These are phyloP conservation scores for Sciurus niger DNA, from an alignment of 2,113 vertebrate genomes.

Conservation along the genomic window DNA sequence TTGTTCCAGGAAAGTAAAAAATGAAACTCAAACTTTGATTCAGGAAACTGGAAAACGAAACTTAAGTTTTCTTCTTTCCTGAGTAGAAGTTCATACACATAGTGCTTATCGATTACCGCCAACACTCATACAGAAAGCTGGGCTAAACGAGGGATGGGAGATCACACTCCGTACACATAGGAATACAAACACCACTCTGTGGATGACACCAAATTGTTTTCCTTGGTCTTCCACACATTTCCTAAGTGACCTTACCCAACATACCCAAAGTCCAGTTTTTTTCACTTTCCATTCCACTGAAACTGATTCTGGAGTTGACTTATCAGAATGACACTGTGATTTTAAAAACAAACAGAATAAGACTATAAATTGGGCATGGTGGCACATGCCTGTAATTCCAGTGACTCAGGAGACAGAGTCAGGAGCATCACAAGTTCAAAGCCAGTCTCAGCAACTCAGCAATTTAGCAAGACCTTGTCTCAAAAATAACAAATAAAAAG, in stretches of 20 bases:
- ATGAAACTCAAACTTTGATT: slow-evolving; percentile 25
- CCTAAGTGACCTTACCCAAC: slow-evolving; percentile 19
- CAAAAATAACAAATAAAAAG: too few relatives aligned
- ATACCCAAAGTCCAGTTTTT: neutral
- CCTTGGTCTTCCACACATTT: slow-evolving; percentile 18
- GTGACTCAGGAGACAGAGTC: too few relatives aligned
- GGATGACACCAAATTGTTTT: neutral
- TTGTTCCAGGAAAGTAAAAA: slow-evolving; percentile 26
- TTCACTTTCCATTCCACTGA: slow-evolving; percentile 53
- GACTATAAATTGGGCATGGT: neutral
- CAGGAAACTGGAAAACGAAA: slow-evolving; percentile 56
- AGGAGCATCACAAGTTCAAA: too few relatives aligned
- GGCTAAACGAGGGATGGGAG: neutral
- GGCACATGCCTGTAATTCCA: too few relatives aligned
- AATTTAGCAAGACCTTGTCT: too few relatives aligned
- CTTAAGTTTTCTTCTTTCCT: slow-evolving; percentile 29
- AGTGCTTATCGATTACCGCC: neutral
- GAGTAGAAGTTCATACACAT: neutral
- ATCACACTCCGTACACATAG: neutral
- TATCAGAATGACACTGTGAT: neutral
- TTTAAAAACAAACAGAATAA: slow-evolving; percentile 59
- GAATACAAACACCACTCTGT: neutral
- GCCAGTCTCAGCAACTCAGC: too few relatives aligned
- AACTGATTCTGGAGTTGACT: slow-evolving; percentile 47
- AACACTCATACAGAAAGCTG: neutral